These are phyloP conservation scores for Eupeodes latifasciatus DNA, from an alignment of 2,888 invertebrate genomes.

Conservation along the genomic window DNA sequence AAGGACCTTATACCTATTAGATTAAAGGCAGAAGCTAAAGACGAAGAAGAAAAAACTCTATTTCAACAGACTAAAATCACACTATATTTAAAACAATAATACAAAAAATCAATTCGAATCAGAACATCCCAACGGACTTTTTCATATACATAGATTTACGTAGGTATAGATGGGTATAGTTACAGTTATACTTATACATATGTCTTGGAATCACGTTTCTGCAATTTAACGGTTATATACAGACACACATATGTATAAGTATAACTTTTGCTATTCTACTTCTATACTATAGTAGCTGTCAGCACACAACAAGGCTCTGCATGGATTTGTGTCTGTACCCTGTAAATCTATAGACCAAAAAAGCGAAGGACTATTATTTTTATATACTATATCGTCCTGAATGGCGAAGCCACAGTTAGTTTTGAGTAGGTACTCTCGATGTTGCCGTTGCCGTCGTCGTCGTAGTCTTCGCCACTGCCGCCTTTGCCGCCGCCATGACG, in stretches of 20 bases:
- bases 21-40: not conserved
- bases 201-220: conserved; percentile 55
- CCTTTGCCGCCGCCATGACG: conserved; percentile 8
- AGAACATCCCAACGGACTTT: conserved; percentile 84
- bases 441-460: conserved; percentile 9
- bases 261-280: not conserved
- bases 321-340: conserved; percentile 44
- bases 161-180: not conserved
- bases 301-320: conserved; percentile 26
- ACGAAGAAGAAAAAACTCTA: not conserved
- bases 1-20: not conserved
- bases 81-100: conserved; percentile 48
- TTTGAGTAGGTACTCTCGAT: conserved; percentile 33
- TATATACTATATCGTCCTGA: conserved; percentile 42
- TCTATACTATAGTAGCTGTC: conserved; percentile 11
- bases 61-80: conserved; percentile 34
- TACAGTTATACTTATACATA: not conserved
- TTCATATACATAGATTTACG: not conserved
- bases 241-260: conserved; percentile 6
- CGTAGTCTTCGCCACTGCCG: not conserved
- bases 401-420: conserved; percentile 51
- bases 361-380: conserved; percentile 34
- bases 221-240: conserved; percentile 47
- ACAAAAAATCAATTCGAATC: conserved; percentile 80
- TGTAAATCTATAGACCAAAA: conserved; percentile 26